A percentile compares a stretch with the other conserved stretches of the same genome.
Evolutionary conservation across 2,888 invertebrate genomes (phyloP).

Genomic region (Oxytorus armatus): DNA sequence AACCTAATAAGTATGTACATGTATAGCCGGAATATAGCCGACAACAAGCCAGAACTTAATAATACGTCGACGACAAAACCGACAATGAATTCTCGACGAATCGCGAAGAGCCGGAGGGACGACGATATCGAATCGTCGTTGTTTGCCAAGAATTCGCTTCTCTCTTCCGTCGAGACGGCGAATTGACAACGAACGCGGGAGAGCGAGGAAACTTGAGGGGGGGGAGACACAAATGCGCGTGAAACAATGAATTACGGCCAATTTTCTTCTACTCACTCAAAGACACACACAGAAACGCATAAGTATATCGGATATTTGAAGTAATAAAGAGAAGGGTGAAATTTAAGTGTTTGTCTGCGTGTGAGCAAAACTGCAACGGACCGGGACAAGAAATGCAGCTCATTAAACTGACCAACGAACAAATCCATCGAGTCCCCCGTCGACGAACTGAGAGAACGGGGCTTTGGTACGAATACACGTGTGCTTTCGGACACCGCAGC

Average conservation of each 20-base stretch:
- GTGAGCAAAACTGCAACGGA: conserved; percentile 6
- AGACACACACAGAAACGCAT: background rate
- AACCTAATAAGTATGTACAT: conserved; percentile 26
- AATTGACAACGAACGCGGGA: conserved; percentile 46
- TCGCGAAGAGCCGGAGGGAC: conserved; percentile 17
- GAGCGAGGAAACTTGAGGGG: conserved; percentile 62
- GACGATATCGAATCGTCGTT: conserved; percentile 67
- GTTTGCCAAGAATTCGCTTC: conserved; percentile 67
- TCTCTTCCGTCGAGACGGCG: conserved; percentile 67
- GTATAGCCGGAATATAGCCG: conserved; percentile 5
- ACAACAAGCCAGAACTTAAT: conserved; percentile 45
- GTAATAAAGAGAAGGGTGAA: conserved; percentile 18
- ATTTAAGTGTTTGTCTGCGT: conserved; percentile 4
- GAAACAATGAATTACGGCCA: conserved; percentile 66
- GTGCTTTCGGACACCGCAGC: conserved; percentile 38
- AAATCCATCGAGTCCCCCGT: conserved; percentile 41
- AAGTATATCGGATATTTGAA: background rate
- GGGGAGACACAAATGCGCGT: conserved; percentile 53
- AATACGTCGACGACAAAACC: conserved; percentile 60
- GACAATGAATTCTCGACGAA: conserved; percentile 45
- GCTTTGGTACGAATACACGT: conserved; percentile 11
- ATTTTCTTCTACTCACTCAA: conserved; percentile 49
- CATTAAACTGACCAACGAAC: conserved; percentile 57
- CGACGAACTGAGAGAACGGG: conserved; percentile 30
- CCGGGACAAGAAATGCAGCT: conserved; percentile 42